Percentiles rank a stretch among this genome's conserved stretches.
Conservation (phyloP, 2,797 vertebrate genomes). For the Hydrocynus forskahlii region DNA sequence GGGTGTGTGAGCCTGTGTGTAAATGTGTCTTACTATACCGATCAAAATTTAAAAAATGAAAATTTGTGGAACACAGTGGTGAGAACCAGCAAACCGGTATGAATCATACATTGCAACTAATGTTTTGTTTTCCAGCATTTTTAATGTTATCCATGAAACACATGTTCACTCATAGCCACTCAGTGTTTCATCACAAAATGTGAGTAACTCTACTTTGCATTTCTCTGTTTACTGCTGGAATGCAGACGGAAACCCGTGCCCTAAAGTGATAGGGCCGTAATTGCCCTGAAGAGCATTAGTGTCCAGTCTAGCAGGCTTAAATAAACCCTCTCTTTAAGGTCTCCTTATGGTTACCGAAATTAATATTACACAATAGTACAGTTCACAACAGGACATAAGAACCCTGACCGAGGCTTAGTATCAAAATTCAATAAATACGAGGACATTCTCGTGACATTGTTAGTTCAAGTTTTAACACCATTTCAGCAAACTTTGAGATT, state of each 20-base stretch:
- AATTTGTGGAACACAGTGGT: no score
- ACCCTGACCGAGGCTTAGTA: conserved; percentile 55
- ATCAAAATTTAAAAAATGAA: background rate
- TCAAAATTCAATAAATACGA: conserved; percentile 76
- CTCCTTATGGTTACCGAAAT: background rate
- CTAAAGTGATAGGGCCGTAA: background rate
- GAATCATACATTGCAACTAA: background rate
- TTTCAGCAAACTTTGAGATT: background rate
- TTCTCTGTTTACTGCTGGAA: conserved; percentile 5
- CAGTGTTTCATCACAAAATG: conserved; percentile 1
- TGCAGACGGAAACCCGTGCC: background rate
- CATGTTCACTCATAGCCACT: conserved; percentile 6
- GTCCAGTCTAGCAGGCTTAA: conserved; percentile 17
- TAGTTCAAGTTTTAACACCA: conserved; percentile 70
- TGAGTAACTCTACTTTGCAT: conserved; percentile 3
- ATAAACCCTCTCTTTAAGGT: conserved; percentile 25
- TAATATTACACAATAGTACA: conserved; percentile 56
- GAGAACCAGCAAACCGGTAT: background rate
- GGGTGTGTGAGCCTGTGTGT: no score
- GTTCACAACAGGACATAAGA: conserved; percentile 48
- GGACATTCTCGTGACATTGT: conserved; percentile 72
- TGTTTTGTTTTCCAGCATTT: background rate
- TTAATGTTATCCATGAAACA: conserved; percentile 13
- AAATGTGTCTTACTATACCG: no score
- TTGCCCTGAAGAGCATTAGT: background rate